Evolutionary conservation across 2,888 invertebrate species (phyloP), one percentile per base, ranked within the genome.

Genomic region (Xestia rhomboidea): DNA sequence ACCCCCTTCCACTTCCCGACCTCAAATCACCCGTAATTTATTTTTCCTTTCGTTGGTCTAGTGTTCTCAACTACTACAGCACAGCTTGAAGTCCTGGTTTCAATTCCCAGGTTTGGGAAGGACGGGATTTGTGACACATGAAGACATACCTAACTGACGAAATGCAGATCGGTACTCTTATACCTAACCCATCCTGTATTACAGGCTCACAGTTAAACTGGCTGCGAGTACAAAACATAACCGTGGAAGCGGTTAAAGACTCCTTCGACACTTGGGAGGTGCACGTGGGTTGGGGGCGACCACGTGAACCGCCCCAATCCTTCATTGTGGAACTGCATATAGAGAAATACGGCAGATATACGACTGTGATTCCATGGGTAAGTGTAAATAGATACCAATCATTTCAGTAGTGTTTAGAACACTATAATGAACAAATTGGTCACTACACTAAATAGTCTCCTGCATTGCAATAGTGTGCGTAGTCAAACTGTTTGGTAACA

Each of bases 281-380:
- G 15, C 75, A 51, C 6, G 94, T 94, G 4, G 73, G 60, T 0
- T 96, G 96, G 96, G 24, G 73, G 0, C 71, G 21, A 4, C 93
- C 94, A 0, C n/a, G 7, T 0, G 69, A 57, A 21, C 49, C 38
- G 0, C 94, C 95, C 0, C 81, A 89, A 0, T 57, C 54, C 1
- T 95, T 95, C 87, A 93, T 91, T 34, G 86, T 95, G 8, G 93
- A 92, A 0, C 78, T 96, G 21, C 66, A 76, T 3, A 83, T 91
- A 0, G 77, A 18, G 2, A 27, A 90, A 0, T 82, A 86, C 5
- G 68, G 54, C 11, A 76, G 60, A 2, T 80, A 77, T n/a, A 87
- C 74, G 24, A 67, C 83, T 0, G 68, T 80, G 1, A 68, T 93
- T 3, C 74, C 90, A 1, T 94, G 94, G 90, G 96, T 96, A 86